phyloP scores from a whole-genome alignment of 2,113 vertebrate species.

The Monarcha castaneiventris region DNA sequence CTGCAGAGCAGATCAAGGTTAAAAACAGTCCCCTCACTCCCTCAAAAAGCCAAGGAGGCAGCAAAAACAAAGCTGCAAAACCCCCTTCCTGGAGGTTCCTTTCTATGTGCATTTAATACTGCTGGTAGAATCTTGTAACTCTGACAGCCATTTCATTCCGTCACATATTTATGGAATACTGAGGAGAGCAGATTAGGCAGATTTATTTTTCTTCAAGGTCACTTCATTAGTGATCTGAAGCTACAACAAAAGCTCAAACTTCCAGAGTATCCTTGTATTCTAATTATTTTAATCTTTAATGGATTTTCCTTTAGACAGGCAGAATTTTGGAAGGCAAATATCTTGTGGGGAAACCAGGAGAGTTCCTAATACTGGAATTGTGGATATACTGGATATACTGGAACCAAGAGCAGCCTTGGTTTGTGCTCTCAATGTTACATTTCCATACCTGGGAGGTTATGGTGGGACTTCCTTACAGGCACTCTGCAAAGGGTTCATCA shows the following conservation, averaged over 20 bases:
- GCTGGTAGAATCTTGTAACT: neutral
- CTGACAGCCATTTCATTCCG: neutral
- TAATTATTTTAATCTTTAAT: neutral
- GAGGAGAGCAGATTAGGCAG: neutral
- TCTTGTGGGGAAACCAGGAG: neutral
- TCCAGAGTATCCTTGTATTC: neutral
- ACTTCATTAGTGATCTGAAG: neutral
- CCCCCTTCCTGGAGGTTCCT: neutral
- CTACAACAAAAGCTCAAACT: neutral
- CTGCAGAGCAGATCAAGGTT: neutral
- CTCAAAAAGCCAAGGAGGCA: neutral
- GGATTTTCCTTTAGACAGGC: neutral
- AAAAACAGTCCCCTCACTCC: neutral
- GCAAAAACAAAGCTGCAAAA: neutral
- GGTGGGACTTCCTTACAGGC: neutral
- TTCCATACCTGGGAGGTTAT: neutral
- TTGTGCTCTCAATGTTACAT: neutral
- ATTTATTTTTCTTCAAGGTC: conserved; percentile 8
- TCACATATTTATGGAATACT: neutral
- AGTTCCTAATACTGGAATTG: neutral
- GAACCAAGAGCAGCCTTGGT: neutral
- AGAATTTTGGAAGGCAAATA: neutral
- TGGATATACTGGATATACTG: neutral
- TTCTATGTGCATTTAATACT: neutral
- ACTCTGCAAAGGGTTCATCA: neutral